phyloP scores from a whole-genome alignment of 2,888 invertebrate species.

The Melipona beecheii region DNA sequence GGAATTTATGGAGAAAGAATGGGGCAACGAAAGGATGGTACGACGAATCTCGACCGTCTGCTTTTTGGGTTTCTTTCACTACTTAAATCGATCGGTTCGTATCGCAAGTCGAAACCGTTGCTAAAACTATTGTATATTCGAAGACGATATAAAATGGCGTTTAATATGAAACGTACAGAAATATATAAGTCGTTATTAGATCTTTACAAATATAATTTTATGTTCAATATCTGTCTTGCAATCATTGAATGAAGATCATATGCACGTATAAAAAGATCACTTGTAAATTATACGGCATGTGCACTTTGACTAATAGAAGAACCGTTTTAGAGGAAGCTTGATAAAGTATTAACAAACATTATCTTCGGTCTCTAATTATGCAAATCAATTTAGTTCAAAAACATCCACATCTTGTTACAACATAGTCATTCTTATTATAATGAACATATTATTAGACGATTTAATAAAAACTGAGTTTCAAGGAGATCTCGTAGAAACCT shows the following conservation, averaged over 20 bases:
- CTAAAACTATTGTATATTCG: slow-evolving; percentile 1
- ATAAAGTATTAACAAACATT: not conserved
- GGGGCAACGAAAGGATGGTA: too few relatives aligned
- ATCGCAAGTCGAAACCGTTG: not conserved
- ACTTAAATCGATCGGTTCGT: slow-evolving; percentile 5
- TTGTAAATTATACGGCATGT: not conserved
- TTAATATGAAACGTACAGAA: too few relatives aligned
- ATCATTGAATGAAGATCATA: not conserved
- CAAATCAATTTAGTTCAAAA: not conserved
- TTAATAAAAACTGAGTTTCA: not conserved
- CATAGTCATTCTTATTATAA: not conserved
- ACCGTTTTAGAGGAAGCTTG: not conserved
- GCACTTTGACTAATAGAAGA: not conserved
- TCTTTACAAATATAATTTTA: not conserved
- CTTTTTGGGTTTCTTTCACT: slow-evolving; percentile 17
- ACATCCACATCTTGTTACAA: not conserved
- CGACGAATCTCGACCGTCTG: not conserved
- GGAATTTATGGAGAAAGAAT: too few relatives aligned
- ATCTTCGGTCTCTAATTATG: not conserved
- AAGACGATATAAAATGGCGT: not conserved
- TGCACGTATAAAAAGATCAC: not conserved
- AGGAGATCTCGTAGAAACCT: not conserved
- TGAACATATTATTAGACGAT: not conserved
- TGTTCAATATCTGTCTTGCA: not conserved
- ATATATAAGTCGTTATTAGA: not conserved